phyloP scores from a whole-genome alignment of 2,113 vertebrate genomes.

The Epinephelus fuscoguttatus region DNA sequence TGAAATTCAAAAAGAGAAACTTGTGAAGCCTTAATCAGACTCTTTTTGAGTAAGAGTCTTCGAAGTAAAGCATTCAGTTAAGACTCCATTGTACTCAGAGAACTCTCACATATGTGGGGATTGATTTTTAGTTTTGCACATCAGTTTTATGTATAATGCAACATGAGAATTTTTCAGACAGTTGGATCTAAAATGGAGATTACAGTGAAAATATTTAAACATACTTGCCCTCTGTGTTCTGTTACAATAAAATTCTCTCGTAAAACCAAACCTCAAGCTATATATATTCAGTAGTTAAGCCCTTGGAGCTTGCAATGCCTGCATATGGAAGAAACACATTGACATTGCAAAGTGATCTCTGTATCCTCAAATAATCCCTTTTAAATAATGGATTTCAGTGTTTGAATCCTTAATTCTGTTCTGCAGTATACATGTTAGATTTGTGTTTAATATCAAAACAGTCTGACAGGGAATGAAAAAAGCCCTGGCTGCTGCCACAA shows the following conservation, averaged over 20 bases:
- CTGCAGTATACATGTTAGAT: conserved; percentile 10
- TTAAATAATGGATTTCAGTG: conserved; percentile 19
- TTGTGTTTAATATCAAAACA: conserved; percentile 13
- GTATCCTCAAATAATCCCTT: conserved; percentile 14
- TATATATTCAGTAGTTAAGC: conserved; percentile 5
- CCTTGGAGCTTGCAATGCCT: neutral
- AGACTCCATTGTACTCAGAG: neutral
- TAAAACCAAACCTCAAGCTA: neutral
- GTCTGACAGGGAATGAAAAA: neutral
- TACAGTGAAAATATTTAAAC: neutral
- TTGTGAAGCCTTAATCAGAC: neutral
- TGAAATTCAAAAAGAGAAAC: neutral
- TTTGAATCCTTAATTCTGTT: conserved; percentile 12
- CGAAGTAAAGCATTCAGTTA: neutral
- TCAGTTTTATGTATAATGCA: neutral
- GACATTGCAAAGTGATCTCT: conserved; percentile 14
- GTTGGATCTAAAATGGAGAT: neutral
- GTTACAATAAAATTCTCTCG: neutral
- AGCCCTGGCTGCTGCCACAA: neutral
- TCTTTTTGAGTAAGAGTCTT: neutral
- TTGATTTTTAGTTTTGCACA: conserved; percentile 4
- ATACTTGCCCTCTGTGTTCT: neutral
- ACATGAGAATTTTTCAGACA: neutral
- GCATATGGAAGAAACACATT: conserved; percentile 6
- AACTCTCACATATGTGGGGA: neutral